These are phyloP conservation scores for Coptodon rendalli DNA, from an alignment of 2,113 vertebrate genomes.

Conservation along the genomic window DNA sequence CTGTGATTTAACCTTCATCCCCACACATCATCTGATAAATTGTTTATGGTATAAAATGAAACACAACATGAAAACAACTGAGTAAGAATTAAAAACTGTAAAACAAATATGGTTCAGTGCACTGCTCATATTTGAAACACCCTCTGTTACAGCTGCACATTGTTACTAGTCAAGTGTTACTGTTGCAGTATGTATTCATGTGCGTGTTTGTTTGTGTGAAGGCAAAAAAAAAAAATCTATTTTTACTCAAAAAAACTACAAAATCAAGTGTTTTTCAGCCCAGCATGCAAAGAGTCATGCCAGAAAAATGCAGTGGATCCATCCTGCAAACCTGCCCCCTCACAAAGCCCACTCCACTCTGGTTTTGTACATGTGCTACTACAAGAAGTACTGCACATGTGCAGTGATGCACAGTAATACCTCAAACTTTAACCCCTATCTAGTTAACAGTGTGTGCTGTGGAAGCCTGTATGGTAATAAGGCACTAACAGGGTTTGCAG, in stretches of 20 bases:
- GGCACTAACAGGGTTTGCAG: background rate
- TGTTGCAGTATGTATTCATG: background rate
- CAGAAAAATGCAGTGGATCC: conserved; percentile 34
- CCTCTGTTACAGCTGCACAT: background rate
- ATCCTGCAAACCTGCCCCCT: background rate
- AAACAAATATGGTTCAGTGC: background rate
- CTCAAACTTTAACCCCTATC: background rate
- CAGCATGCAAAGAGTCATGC: conserved; percentile 60
- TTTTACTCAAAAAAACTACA: background rate
- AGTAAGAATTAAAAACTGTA: background rate
- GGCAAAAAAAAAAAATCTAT: background rate
- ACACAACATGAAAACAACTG: background rate
- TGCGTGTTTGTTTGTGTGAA: background rate
- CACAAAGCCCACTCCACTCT: background rate
- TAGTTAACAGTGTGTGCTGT: background rate
- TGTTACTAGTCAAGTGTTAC: background rate
- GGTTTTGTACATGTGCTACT: background rate
- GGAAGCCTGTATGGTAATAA: background rate
- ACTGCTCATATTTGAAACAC: background rate
- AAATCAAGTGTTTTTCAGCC: conserved; percentile 3
- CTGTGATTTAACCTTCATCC: background rate
- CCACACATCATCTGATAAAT: background rate
- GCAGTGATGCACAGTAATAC: background rate
- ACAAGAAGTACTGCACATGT: background rate
- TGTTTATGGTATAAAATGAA: background rate